A percentile compares a stretch with the other conserved stretches of the same genome.
Conservation (phyloP, 2,113 vertebrate genomes). For the Nerophis ophidion region DNA sequence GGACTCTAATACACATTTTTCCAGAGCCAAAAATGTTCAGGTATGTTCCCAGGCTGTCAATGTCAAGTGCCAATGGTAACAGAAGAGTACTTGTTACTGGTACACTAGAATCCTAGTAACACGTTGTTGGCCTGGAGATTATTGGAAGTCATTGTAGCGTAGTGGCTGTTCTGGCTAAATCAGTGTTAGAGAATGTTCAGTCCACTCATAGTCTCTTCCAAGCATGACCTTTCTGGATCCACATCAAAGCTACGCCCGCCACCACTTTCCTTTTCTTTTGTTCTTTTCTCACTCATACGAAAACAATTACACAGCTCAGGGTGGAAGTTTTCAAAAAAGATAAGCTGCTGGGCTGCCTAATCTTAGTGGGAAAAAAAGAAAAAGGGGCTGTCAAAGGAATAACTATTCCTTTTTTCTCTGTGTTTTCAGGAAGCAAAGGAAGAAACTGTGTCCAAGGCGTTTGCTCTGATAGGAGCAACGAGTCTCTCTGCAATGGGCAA, state of each 20-base stretch:
- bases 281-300: constrained; percentile 43
- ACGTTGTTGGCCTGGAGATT: constrained; percentile 14
- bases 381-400: constrained; percentile 29
- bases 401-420: not conserved
- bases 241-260: constrained; percentile 42
- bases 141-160: constrained; percentile 19
- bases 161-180: constrained; percentile 29
- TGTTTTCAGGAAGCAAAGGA: constrained; percentile 50
- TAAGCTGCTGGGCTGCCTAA: constrained; percentile 60
- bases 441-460: constrained; percentile 68
- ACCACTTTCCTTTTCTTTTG: constrained; percentile 31
- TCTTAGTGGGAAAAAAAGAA: constrained; percentile 65
- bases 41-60: no score
- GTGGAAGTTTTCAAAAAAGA: constrained; percentile 49
- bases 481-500: constrained; percentile 73
- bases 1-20: constrained; percentile 3
- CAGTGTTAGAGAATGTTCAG: constrained; percentile 44
- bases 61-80: no score
- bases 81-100: no score
- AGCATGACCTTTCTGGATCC: constrained; percentile 21
- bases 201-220: constrained; percentile 20
- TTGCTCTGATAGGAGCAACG: constrained; percentile 70
- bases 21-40: constrained; percentile 22
- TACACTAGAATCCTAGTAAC: no score
- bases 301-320: constrained; percentile 56